Evolutionary conservation across 2,888 invertebrate species (phyloP).

Genomic region (Autographa gamma): DNA sequence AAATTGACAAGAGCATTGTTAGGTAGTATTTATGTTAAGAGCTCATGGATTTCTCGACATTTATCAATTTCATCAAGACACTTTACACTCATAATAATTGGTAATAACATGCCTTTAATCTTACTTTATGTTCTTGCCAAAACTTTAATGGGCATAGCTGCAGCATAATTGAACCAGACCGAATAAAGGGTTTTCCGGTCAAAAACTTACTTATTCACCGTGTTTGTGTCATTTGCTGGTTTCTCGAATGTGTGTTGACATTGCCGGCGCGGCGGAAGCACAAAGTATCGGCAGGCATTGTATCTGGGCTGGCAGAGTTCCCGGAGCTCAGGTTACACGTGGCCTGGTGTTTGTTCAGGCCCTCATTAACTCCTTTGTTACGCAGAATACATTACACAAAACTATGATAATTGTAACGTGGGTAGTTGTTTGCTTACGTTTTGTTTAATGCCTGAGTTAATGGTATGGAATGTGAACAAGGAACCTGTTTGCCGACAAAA

Average conservation of each 20-base stretch:
- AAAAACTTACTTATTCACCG: background rate
- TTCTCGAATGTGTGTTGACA: background rate
- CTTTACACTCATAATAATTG: too few relatives aligned
- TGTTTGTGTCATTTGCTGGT: background rate
- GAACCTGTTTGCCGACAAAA: background rate
- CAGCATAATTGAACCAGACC: background rate
- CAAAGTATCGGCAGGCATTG: background rate
- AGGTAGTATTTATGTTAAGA: background rate
- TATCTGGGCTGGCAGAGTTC: background rate
- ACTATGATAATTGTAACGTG: constrained; percentile 4
- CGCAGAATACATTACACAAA: background rate
- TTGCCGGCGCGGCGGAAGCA: background rate
- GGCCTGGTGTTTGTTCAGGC: constrained; percentile 3
- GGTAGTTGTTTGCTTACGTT: constrained; percentile 4
- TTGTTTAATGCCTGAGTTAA: background rate
- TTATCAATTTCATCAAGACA: background rate
- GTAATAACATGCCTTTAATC: background rate
- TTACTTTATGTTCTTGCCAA: background rate
- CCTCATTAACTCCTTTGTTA: constrained; percentile 4
- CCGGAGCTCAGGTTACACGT: constrained; percentile 1
- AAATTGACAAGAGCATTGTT: background rate
- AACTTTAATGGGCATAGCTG: background rate
- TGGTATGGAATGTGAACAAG: background rate
- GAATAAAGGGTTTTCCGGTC: too few relatives aligned
- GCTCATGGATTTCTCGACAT: background rate